Evolutionary conservation across 2,113 vertebrate species (phyloP), one percentile per base, ranked within the genome.

Genomic region (Colistium nudipinnis): DNA sequence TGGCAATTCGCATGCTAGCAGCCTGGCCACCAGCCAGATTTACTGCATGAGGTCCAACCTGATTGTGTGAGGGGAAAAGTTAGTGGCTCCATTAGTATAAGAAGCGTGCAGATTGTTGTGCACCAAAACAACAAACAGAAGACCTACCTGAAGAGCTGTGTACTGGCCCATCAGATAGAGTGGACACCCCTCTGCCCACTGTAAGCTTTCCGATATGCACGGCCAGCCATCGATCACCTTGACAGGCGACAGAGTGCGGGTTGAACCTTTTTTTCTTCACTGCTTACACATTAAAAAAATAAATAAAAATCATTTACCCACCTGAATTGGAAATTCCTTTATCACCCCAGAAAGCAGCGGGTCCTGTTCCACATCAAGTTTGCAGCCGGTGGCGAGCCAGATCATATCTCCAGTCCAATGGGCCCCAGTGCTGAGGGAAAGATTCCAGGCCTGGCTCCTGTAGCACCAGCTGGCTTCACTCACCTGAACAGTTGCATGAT

Each of bases 151-250:
- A 7, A 94, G 89, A 38, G 92, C 93, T 0, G 91, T 35, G 71
- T 94, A 94, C 65, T 94, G 92, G n/a, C 92, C 92, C 92, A 93
- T 94, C 49, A 93, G 60, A 52, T 93, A 94, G 31, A 94, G 84
- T 1, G 90, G 92, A 20, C 93, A 94, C 1, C 82, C 88, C 4
- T 88, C 70, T 36, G 84, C 60, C 91, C 92, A 93, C 70, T 83
- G 75, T 24, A 94, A 80, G 41, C 67, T 91, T 33, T 93, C 90
- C 6, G 73, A 73, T 47, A 94, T 75, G 53, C 92, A 93, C 0
- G 92, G 93, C 92, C 91, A 92, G 0, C 92, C 92, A 6, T 93
- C 92, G n/a, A 94, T 48, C 22, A 91, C 91, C 92, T 93, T 47
- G 24, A 73, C 1, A 6, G 24, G n/a, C 19, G 8, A 59, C 19